These are phyloP conservation scores for Lepus americanus DNA, from an alignment of 2,113 vertebrate species.

Conservation along the genomic window DNA sequence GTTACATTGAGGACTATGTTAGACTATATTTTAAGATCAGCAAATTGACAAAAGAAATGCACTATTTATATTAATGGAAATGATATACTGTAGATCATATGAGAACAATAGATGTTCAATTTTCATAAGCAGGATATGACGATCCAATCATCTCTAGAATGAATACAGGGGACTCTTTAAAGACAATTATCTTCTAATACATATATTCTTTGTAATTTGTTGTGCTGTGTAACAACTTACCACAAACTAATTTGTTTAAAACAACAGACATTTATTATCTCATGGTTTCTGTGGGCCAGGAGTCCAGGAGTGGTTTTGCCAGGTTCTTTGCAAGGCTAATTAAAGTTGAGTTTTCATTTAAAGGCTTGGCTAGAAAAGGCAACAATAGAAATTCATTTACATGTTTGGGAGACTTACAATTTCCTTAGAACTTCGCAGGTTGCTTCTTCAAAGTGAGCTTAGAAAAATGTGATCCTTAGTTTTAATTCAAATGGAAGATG, in stretches of 20 bases:
- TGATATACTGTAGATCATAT: not conserved
- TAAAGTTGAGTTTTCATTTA: not conserved
- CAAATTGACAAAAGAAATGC: not conserved
- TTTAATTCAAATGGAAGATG: not conserved
- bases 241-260: not conserved
- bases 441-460: not conserved
- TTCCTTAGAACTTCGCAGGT: not conserved
- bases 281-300: not conserved
- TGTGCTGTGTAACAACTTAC: not conserved
- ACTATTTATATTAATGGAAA: not conserved
- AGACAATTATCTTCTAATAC: not conserved
- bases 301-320: not conserved
- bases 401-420: not conserved
- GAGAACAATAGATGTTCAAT: not conserved
- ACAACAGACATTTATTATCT: not conserved
- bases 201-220: conserved; percentile 11
- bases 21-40: not conserved
- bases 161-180: not conserved
- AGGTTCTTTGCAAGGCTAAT: not conserved
- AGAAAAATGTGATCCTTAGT: not conserved
- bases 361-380: not conserved
- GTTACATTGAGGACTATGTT: not conserved
- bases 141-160: not conserved
- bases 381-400: not conserved
- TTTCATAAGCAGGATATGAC: conserved; percentile 30